Base-by-base conservation (phyloP, 2,888 invertebrate species). In the Hydrotaea diabolus region DNA sequence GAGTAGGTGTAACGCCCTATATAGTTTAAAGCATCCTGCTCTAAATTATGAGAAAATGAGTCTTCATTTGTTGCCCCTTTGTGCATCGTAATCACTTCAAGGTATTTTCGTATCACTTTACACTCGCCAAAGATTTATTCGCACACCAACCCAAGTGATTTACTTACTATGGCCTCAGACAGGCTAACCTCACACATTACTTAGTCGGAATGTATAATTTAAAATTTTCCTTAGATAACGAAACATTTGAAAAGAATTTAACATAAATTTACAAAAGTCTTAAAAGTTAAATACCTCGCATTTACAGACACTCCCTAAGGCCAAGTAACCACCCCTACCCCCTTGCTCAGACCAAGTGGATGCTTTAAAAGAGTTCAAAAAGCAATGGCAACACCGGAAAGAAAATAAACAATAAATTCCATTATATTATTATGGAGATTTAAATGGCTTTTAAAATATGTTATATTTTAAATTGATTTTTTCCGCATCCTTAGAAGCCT, bases 381-480 rank as follows among this genome's bases (percentile, higher is more conserved):
- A 49, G 8, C 15, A 49, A 49, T n/a, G 49, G 1, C 2, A 31
- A 31, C 31, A 31, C n/a, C n/a, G n/a, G 7, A 31, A 31, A 49
- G n/a, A 13, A n/a, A n/a, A 49, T 26, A 62, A 62, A 23, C 62
- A 62, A 62, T 62, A 62, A 31, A 62, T 62, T 62, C 62, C 31
- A 31, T 62, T 62, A n/a, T 31, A 62, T 62, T 62, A 62, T 62
- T 62, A n/a, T 4, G 31, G 13, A 57, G n/a, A 62, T 59, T 26
- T 59, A 59, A 23, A 17, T 9, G 59, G 23, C 26, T 59, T 26
- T 59, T 11, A 0, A 26, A 4, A 13, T 15, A 26, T 26, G 59
- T 23, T 23, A 59, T 0, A 59, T 59, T 59, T 59, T 57, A 57
- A 57, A 57, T 57, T 57, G 57, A 57, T 57, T 57, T n/a, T n/a